Evolutionary conservation across 2,797 vertebrate species (phyloP), one percentile per base, ranked within the genome.

Genomic region (Cebuella pygmaea): DNA sequence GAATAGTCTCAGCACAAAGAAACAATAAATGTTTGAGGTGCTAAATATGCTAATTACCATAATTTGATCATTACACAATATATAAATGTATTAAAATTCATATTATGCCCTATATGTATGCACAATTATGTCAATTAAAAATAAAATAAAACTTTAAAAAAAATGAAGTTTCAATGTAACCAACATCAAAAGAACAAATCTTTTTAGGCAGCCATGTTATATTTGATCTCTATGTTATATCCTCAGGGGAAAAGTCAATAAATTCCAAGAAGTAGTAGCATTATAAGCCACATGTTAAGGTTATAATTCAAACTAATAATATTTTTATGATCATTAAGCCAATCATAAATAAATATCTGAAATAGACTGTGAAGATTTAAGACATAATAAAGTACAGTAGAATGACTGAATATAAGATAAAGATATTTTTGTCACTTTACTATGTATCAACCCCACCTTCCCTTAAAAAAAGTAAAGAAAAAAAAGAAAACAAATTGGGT

Each of bases 251-350:
- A 76, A 17, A 4, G 44, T 57, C 70, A 61, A 39, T 41, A 64
- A 92, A 92, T 92, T 92, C n/a, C 70, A 76, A 83, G 39, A 91
- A 85, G 70, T 26, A 61, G 70, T 61, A 76, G 27, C 64, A 85
- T 64, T 33, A 41, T n/a, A 84, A 44, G n/a, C 4, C 19, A 84
- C 46, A 33, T 61, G 7, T 44, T 50, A 26, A 41, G 67, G 57
- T 15, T 46, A 72, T n/a, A 61, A 76, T 39, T 20, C 55, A 50
- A 84, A 85, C 75, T 33, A 76, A 85, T 46, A 85, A 59, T 36
- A 55, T 55, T 30, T 61, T 1, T 33, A 44, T 59, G 22, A 92
- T 74, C 72, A 24, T 83, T 64, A 84, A 59, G 61, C n/a, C 5
- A 50, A 39, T 92, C 70, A 76, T 48, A 17, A 48, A 61, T 50